Evolutionary conservation across 2,888 invertebrate genomes (phyloP), one percentile per base, ranked within the genome.

Genomic region (Ametastegia equiseti): DNA sequence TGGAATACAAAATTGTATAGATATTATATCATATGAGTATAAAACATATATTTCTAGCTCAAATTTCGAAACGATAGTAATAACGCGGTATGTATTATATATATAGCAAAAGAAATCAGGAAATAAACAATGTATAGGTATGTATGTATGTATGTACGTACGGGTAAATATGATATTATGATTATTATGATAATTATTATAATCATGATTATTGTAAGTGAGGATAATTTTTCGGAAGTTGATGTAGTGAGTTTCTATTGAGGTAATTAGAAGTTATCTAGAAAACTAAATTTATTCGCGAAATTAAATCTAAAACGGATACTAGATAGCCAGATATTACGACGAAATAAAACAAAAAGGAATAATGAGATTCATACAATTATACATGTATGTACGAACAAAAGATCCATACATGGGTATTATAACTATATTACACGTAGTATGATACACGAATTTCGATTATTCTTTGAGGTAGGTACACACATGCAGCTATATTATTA

Each of bases 31-130:
- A 3, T 57, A 30, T n/a, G 2, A 47, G 15, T 3, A 47, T 73
- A 27, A 2, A 33, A 47, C 4, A 30, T 45, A 71, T 47, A 47
- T 47, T 71, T 3, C 19, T 73, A 73, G 73, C 73, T 73, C 47
- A 73, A 73, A 73, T 73, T 73, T 73, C 5, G 73, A 73, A 47
- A 73, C 73, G 47, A 73, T 73, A 73, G 47, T 73, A 47, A 69
- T 69, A 69, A 69, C n/a, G n/a, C n/a, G n/a, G n/a, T n/a, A n/a
- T n/a, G n/a, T n/a, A n/a, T n/a, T n/a, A n/a, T n/a, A 69, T 15
- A 33, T 42, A 69, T n/a, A 42, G 13, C 23, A 42, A 42, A 19
- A 9, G 9, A 63, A 30, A 54, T 54, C 4, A 33, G n/a, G n/a
- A 63, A 63, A 33, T 33, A 2, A 63, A 30, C 13, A 33, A 33